Base-by-base conservation (phyloP, 1,140 invertebrate genomes). In the Elymnias hypermnestra region DNA sequence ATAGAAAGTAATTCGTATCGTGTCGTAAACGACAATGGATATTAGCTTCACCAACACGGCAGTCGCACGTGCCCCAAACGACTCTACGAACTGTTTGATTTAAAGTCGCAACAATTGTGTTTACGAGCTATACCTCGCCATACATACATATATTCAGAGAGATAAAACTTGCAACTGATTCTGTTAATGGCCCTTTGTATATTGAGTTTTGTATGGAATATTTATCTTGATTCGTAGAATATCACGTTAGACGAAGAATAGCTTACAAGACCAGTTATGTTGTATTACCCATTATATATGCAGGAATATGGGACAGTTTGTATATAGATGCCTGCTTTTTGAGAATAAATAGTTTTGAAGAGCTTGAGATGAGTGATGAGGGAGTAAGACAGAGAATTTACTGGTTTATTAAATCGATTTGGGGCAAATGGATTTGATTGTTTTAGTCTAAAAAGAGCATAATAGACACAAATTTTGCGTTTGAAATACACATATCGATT, bases 71-170 rank as follows among this genome's bases (percentile, higher is more conserved):
- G 77, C 45, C 66, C 36, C 47, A 75, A 82, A 82, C 70, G 77
- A 71, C 72, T 76, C 56, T 37, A 21, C 49, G 49, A 74, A 72
- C 70, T 70, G 72, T 82, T 82, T 82, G 77, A 82, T 82, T 82
- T 82, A 82, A 75, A 78, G 64, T 70, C 62, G 72, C 71, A 75
- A 78, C 77, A 82, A 82, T 76, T 78, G 74, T 76, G 70, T 76
- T 72, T 72, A 73, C 58, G 71, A 66, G 29, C 46, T 15, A 51
- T 45, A 39, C 40, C 37, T 36, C 53, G 21, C 33, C 33, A 15
- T 9, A 14, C 23, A 22, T 15, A 15, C 41, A 8, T 12, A 48
- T 40, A 15, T 15, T 12, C 26, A 29, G 42, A 18, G 17, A 49
- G 48, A 56, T 47, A 62, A 45, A 51, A 56, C 49, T 59, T 56